Evolutionary conservation across 2,113 vertebrate genomes (phyloP).

Genomic region (Suricata suricatta): DNA sequence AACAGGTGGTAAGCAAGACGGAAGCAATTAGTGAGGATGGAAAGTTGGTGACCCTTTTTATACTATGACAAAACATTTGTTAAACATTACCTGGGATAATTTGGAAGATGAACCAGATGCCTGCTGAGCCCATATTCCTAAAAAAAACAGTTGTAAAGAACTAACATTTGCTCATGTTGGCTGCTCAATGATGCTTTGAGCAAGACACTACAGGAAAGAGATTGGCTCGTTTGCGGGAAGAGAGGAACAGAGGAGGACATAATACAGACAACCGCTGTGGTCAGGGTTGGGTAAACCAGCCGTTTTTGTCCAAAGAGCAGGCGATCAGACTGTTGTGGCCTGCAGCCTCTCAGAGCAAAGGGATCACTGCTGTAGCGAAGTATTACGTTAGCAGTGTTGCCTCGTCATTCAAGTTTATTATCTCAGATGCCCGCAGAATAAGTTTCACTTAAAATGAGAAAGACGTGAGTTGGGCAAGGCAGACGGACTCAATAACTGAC

Average conservation of each 20-base stretch:
- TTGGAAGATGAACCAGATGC: background rate
- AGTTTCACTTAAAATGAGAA: background rate
- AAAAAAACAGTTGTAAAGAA: constrained; percentile 23
- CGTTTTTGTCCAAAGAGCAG: background rate
- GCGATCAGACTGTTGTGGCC: background rate
- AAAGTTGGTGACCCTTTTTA: background rate
- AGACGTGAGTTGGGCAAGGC: background rate
- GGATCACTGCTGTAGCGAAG: background rate
- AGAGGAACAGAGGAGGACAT: background rate
- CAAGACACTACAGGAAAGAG: constrained; percentile 20
- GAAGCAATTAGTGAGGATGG: background rate
- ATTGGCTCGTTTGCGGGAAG: background rate
- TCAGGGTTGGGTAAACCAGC: background rate
- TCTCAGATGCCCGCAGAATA: background rate
- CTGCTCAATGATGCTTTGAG: background rate
- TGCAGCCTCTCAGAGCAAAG: background rate
- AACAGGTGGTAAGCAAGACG: background rate
- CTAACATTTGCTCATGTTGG: background rate
- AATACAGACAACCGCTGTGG: background rate
- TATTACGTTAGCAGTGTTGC: background rate
- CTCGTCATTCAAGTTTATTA: background rate
- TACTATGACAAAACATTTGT: background rate
- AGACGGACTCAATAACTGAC: background rate
- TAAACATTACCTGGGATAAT: background rate
- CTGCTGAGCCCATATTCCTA: background rate